Evolutionary conservation across 2,888 invertebrate genomes (phyloP), one percentile per base, ranked within the genome.

Genomic region (Cryptocephalus moraei): DNA sequence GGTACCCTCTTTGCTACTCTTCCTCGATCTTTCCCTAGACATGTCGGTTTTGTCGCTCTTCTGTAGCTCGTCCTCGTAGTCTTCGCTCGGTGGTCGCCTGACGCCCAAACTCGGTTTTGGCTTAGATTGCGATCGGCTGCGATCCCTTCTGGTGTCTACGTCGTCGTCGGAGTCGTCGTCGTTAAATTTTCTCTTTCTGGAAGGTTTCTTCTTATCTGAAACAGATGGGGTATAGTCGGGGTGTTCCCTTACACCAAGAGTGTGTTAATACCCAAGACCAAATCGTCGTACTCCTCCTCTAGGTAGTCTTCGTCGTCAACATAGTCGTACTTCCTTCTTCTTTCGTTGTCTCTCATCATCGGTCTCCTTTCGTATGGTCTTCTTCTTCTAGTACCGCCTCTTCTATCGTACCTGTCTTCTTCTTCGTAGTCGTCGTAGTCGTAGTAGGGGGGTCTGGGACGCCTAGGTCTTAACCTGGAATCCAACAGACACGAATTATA

Each of bases 361-460:
- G 51, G 41, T 50, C 63, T 52, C 49, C 62, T 56, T 22, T 59
- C 55, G 39, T 62, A 57, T 6, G 63, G 62, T 49, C 66, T 56
- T 42, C 64, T 50, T 47, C 64, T 51, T 13, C 61, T 53, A 9
- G 57, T 47, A 9, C 58, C 56, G 39, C 64, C 54, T 50, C 56
- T 49, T 39, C 66, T 60, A 44, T 65, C 65, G 49, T 67, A 76
- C n/a, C 43, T 13, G 8, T 48, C 45, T 32, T 45, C 48, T n/a
- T n/a, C 22, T 9, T 48, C 41, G 12, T 48, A 45, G 33, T 48
- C 45, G 14, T 48, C 48, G 22, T 32, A 41, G 10, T 48, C 48
- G 39, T 48, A 39, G 10, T 67, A 66, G 36, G 69, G 70, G n/a
- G 82, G 82, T 48, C 82, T 73, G 6, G 75, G 70, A 9, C 43